These are phyloP conservation scores for Himalopsyche kuldschensis DNA, from an alignment of 2,888 invertebrate genomes.

Conservation along the genomic window DNA sequence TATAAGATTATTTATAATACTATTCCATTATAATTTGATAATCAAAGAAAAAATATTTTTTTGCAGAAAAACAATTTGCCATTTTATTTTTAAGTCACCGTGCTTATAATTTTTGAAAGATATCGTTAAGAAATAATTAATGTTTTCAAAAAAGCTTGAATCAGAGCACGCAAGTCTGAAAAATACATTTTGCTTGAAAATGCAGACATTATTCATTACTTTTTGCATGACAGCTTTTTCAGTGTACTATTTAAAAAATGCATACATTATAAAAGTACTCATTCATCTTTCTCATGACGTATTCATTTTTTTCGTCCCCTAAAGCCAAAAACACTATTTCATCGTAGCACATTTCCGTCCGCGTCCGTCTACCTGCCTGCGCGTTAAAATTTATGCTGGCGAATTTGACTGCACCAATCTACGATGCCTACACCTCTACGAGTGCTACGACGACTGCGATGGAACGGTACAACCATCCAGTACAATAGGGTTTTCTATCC, in stretches of 20 bases:
- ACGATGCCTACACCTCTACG: not conserved
- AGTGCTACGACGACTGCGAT: not conserved
- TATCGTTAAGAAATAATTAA: too few relatives aligned
- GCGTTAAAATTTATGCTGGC: slow-evolving; percentile 25
- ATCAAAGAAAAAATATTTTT: too few relatives aligned
- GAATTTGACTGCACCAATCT: not conserved
- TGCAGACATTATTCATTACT: not conserved
- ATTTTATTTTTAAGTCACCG: too few relatives aligned
- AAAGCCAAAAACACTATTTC: not conserved
- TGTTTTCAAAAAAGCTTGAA: too few relatives aligned
- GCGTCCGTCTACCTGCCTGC: slow-evolving; percentile 6
- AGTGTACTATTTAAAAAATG: not conserved
- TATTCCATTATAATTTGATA: too few relatives aligned
- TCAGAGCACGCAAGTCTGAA: too few relatives aligned
- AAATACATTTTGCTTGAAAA: not conserved
- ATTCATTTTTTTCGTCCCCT: not conserved
- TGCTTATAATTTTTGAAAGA: too few relatives aligned
- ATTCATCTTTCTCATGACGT: not conserved
- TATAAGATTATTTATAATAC: too few relatives aligned
- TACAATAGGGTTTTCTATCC: slow-evolving; percentile 14
- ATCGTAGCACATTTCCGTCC: slow-evolving; percentile 19
- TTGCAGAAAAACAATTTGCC: too few relatives aligned
- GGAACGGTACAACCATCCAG: not conserved
- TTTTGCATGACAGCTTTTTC: not conserved
- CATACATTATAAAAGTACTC: not conserved